Base-by-base conservation (phyloP, 2,888 invertebrate species). In the Caenorhabditis virilis region DNA sequence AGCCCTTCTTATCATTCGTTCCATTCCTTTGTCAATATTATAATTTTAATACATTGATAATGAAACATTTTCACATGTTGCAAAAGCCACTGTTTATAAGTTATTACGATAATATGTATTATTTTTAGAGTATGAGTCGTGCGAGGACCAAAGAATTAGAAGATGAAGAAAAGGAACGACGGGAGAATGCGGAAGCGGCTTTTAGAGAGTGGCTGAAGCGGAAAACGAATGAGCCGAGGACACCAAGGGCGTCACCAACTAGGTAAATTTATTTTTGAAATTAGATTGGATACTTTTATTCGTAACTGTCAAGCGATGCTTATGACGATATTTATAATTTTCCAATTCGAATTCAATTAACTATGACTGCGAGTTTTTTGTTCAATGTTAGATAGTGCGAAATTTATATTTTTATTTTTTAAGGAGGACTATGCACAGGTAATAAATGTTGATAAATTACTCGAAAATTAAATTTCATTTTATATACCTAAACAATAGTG, bases 181-280 rank as follows among this genome's bases (percentile, higher is more conserved):
- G 69, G 11, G 72, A 64, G 20, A 60, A 63, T 52, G 74, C 74
- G 3, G 72, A 72, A 20, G 72, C 74, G 0, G 74, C 74, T 9
- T 75, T 75, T 56, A 50, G 65, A n/a, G 70, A 71, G 26, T 75
- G 74, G 72, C 33, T 75, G 38, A 72, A 72, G 39, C 54, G 74
- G 20, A 75, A 75, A 56, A 55, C 59, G 2, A 54, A 53, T 1
- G 67, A 69, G 51, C 74, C 74, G 18, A 50, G 70, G 20, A 61
- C 61, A 18, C 74, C 74, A 13, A 38, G 69, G 60, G 70, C 70
- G 11, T 72, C 72, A 9, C 74, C 74, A 16, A 65, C 74, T 1
- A 69, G 74, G 74, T 72, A 13, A 26, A 30, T 52, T 39, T 26
- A 26, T 50, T 39, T 39, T 25, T n/a, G n/a, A n/a, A n/a, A n/a